These are phyloP conservation scores for Zosterops borbonicus DNA, from an alignment of 2,113 vertebrate genomes.

Conservation along the genomic window DNA sequence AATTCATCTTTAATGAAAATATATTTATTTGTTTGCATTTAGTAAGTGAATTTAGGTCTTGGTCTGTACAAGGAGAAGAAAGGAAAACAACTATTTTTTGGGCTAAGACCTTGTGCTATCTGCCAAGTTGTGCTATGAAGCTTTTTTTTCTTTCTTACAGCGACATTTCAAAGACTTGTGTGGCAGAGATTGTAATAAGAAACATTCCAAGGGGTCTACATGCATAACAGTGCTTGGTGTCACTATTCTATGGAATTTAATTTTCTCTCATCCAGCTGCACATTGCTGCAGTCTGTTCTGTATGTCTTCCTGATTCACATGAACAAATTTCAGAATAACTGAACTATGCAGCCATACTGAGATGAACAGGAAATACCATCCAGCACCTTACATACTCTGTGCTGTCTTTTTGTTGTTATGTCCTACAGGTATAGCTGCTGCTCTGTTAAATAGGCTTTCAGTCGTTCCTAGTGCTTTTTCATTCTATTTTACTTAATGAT, in stretches of 20 bases:
- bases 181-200: background rate
- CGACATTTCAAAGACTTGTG: background rate
- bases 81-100: background rate
- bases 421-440: background rate
- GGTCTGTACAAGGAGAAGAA: background rate
- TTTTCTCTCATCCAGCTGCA: background rate
- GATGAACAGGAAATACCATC: background rate
- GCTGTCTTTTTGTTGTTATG: background rate
- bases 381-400: background rate
- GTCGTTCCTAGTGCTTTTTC: background rate
- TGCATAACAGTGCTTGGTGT: background rate
- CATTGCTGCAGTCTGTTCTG: background rate
- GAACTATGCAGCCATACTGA: background rate
- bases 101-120: background rate
- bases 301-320: background rate
- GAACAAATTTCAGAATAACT: background rate
- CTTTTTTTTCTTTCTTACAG: background rate
- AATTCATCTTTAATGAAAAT: constrained; percentile 34
- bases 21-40: constrained; percentile 1
- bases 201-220: background rate
- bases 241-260: background rate
- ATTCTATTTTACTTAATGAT: constrained; percentile 24
- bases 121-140: background rate
- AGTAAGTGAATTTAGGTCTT: constrained; percentile 23
- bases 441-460: constrained; percentile 6